phyloP scores from a whole-genome alignment of 2,113 vertebrate genomes.

The Octodon degus region DNA sequence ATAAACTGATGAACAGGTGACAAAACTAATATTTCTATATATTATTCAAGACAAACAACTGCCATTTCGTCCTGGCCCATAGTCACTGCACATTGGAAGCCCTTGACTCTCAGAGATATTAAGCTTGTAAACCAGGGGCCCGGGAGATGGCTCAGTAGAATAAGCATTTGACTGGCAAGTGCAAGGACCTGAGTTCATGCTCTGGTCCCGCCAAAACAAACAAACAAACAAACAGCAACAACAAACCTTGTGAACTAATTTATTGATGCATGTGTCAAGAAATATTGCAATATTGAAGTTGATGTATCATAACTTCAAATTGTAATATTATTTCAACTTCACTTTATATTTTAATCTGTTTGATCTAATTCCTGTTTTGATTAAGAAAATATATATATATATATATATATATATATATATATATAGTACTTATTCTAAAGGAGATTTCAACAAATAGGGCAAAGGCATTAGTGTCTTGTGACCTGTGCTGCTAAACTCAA shows the following conservation, averaged over 20 bases:
- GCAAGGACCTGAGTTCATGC: too few species aligned
- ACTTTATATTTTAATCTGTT: constrained; percentile 27
- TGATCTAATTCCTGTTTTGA: neutral
- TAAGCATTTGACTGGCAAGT: too few species aligned
- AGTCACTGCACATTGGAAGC: neutral
- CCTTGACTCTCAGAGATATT: neutral
- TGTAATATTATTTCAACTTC: neutral
- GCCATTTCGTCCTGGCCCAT: neutral
- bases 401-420: too few species aligned
- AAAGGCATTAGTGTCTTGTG: constrained; percentile 28
- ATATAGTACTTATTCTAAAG: constrained; percentile 1
- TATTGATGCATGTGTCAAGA: constrained; percentile 18
- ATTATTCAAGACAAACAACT: neutral
- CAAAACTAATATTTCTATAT: constrained; percentile 19
- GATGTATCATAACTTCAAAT: neutral
- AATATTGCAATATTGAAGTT: constrained; percentile 3
- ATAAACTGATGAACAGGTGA: neutral
- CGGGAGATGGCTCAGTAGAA: too few species aligned
- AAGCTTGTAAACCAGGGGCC: neutral
- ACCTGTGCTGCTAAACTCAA: neutral
- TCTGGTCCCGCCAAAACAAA: too few species aligned
- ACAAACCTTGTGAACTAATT: neutral
- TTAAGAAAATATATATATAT: too few species aligned
- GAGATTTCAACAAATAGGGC: neutral
- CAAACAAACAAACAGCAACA: too few species aligned